Evolutionary conservation across 2,113 vertebrate species (phyloP).

Genomic region (Syngnathoides biaculeatus): DNA sequence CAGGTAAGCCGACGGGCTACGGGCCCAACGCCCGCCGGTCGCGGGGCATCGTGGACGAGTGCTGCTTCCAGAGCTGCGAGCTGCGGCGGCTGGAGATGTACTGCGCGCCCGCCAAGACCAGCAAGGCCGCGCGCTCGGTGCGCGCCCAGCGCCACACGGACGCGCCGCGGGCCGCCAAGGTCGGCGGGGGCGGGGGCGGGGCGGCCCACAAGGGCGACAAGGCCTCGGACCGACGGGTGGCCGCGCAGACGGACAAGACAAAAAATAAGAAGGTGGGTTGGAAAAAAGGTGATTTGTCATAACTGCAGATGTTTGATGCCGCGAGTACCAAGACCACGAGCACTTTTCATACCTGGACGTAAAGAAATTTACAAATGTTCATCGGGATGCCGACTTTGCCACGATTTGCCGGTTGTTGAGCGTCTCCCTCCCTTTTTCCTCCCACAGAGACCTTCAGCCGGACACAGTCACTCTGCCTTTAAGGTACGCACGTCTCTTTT

Average conservation of each 20-base stretch:
- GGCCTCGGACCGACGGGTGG: conserved; percentile 63
- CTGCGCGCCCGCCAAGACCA: conserved; percentile 89
- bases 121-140: conserved; percentile 86
- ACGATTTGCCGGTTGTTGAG: neutral
- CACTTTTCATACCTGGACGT: no score
- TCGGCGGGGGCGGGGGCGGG: conserved; percentile 60
- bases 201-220: conserved; percentile 57
- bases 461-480: conserved; percentile 75
- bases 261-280: conserved; percentile 73
- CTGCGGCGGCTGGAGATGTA: conserved; percentile 97
- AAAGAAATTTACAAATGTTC: no score
- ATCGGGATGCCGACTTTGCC: conserved; percentile 4
- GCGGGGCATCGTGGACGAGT: conserved; percentile 96
- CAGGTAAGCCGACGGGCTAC: conserved; percentile 94
- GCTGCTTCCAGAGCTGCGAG: conserved; percentile 98
- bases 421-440: conserved; percentile 36
- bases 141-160: conserved; percentile 95
- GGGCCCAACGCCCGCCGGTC: conserved; percentile 85
- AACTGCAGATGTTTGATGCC: no score
- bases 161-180: conserved; percentile 87
- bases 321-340: no score
- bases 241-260: conserved; percentile 66
- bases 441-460: conserved; percentile 71
- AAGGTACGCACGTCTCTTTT: conserved; percentile 60
- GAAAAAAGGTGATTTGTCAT: no score